phyloP scores from a whole-genome alignment of 92 coral and sea anemone species.

The Galaxea fascicularis region DNA sequence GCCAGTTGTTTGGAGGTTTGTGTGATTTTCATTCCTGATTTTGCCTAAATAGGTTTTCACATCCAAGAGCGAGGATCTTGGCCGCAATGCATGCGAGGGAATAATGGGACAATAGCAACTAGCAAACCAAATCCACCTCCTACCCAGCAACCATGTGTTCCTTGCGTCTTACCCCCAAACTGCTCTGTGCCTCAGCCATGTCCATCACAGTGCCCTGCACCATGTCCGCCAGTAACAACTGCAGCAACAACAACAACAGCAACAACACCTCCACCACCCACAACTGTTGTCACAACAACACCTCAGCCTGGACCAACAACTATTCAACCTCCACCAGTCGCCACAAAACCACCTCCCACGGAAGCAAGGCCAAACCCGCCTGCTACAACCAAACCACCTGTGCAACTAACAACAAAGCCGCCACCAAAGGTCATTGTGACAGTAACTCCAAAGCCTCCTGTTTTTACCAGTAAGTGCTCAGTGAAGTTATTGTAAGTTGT shows the following conservation, averaged over 20 bases:
- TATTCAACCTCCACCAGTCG: slow-evolving; percentile 32
- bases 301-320: slow-evolving; percentile 26
- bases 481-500: not conserved
- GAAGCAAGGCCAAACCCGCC: slow-evolving; percentile 46
- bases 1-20: too few species aligned
- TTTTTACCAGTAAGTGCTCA: slow-evolving; percentile 42
- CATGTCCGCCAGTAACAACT: slow-evolving; percentile 59
- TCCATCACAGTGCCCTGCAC: slow-evolving; percentile 62
- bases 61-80: slow-evolving; percentile 58
- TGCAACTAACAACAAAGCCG: slow-evolving; percentile 46
- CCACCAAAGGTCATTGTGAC: slow-evolving; percentile 38
- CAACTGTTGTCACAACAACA: slow-evolving; percentile 1
- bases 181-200: slow-evolving; percentile 66
- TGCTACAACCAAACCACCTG: slow-evolving; percentile 36
- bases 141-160: slow-evolving; percentile 63
- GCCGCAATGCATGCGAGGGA: slow-evolving; percentile 76
- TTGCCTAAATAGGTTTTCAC: slow-evolving; percentile 48
- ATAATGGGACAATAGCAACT: slow-evolving; percentile 97
- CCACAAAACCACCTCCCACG: slow-evolving; percentile 21
- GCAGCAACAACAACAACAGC: slow-evolving; percentile 46
- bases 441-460: slow-evolving; percentile 50
- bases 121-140: slow-evolving; percentile 76
- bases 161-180: slow-evolving; percentile 64
- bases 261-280: slow-evolving; percentile 31
- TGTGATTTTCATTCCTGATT: not conserved